Conservation (phyloP, 2,113 vertebrate genomes). For the Noctilio leporinus region DNA sequence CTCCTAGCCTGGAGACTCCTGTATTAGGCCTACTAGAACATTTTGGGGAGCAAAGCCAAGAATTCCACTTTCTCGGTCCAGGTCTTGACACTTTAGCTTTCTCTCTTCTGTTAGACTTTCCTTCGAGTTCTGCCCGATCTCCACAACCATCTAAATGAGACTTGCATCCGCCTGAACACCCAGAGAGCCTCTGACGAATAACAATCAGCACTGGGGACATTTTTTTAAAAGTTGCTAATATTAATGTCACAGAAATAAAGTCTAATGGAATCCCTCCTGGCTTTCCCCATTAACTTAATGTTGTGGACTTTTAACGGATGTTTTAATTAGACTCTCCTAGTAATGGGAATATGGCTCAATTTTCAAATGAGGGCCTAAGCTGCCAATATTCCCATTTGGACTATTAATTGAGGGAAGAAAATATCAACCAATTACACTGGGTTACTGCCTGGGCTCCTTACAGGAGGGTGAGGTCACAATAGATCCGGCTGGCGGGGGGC, state of each 20-base stretch:
- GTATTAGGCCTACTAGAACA: neutral
- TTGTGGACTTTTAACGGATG: conserved; percentile 69
- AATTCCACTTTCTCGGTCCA: neutral
- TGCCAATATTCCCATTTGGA: conserved; percentile 70
- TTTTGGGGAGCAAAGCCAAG: neutral
- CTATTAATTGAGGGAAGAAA: conserved; percentile 70
- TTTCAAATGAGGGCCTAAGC: conserved; percentile 68
- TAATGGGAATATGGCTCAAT: conserved; percentile 71
- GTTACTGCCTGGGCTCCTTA: conserved; percentile 14
- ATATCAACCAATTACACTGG: conserved; percentile 34
- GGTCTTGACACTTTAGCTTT: accelerated
- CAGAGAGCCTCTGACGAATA: conserved; percentile 50
- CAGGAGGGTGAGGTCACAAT: neutral
- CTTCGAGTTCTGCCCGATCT: neutral
- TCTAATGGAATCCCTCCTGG: conserved; percentile 50
- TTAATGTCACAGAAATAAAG: conserved; percentile 71
- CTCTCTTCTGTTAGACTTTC: neutral
- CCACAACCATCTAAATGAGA: conserved; percentile 13
- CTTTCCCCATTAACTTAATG: conserved; percentile 70
- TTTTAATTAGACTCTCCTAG: conserved; percentile 75
- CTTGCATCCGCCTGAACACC: conserved; percentile 33
- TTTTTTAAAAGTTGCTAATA: conserved; percentile 65
- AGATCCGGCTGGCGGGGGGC: neutral
- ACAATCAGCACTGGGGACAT: neutral
- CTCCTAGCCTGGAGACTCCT: neutral